phyloP scores from a whole-genome alignment of 1,140 invertebrate species.

The Plodia interpunctella region DNA sequence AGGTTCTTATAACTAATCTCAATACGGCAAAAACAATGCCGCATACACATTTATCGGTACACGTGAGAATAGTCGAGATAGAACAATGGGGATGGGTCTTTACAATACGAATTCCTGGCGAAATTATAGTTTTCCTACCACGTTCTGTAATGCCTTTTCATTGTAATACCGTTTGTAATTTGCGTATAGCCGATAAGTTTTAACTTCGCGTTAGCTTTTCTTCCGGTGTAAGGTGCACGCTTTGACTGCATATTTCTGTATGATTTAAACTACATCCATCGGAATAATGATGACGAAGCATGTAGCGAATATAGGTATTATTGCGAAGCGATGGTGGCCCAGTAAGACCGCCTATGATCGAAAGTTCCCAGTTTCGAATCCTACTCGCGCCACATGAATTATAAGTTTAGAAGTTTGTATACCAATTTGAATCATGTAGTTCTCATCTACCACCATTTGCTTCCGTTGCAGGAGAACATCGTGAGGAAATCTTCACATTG shows the following conservation, averaged over 20 bases:
- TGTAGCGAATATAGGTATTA: no score
- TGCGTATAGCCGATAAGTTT: not conserved
- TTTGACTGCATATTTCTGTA: not conserved
- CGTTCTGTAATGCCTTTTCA: conserved; percentile 5
- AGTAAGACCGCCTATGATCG: no score
- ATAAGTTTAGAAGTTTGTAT: no score
- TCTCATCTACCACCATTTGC: no score
- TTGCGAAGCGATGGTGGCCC: no score
- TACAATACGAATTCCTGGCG: conserved; percentile 3
- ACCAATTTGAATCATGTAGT: no score
- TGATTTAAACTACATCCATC: no score
- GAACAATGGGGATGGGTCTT: not conserved
- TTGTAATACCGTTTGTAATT: conserved; percentile 7
- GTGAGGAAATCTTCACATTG: no score
- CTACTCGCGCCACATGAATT: no score
- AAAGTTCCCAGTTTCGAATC: no score
- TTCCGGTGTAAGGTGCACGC: conserved; percentile 1
- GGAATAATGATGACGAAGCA: no score
- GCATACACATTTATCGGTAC: conserved; percentile 1
- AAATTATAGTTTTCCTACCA: conserved; percentile 4
- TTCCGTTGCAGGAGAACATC: no score
- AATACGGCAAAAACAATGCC: not conserved
- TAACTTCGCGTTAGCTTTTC: not conserved
- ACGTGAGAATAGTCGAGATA: not conserved
- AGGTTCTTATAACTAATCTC: not conserved